phyloP scores from a whole-genome alignment of 1,140 invertebrate species.

The Melipona quadrifasciata region DNA sequence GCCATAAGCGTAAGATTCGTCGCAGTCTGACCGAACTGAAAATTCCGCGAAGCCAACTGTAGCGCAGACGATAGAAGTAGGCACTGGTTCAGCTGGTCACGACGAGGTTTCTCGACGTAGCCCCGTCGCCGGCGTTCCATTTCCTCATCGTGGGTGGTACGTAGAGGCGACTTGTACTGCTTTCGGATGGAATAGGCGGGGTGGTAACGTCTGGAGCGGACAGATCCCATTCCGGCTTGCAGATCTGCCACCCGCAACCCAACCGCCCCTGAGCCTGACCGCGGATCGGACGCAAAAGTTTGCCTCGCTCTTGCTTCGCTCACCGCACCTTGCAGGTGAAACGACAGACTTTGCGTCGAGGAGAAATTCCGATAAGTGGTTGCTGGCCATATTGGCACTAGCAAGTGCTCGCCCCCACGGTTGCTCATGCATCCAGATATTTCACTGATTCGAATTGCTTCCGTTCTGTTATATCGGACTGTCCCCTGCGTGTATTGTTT shows the following conservation, averaged over 20 bases:
- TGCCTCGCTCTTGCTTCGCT: slow-evolving; percentile 59
- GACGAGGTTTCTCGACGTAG: slow-evolving; percentile 55
- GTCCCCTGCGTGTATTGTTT: neutral
- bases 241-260: slow-evolving; percentile 77
- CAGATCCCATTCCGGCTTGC: slow-evolving; percentile 81
- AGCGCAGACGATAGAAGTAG: slow-evolving; percentile 25
- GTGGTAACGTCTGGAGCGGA: slow-evolving; percentile 79
- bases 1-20: slow-evolving; percentile 16
- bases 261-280: slow-evolving; percentile 68
- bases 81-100: slow-evolving; percentile 47
- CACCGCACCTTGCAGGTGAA: slow-evolving; percentile 76
- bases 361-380: slow-evolving; percentile 66
- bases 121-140: slow-evolving; percentile 51
- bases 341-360: slow-evolving; percentile 62
- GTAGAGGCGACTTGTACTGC: slow-evolving; percentile 63
- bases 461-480: neutral
- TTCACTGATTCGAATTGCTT: neutral
- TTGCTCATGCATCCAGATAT: neutral
- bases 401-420: neutral
- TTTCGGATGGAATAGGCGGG: slow-evolving; percentile 69
- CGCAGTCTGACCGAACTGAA: slow-evolving; percentile 14
- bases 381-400: slow-evolving; percentile 50
- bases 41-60: slow-evolving; percentile 12
- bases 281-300: slow-evolving; percentile 69
- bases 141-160: slow-evolving; percentile 63